These are phyloP conservation scores for Glareola pratincola DNA, from an alignment of 2,113 vertebrate genomes.

Conservation along the genomic window DNA sequence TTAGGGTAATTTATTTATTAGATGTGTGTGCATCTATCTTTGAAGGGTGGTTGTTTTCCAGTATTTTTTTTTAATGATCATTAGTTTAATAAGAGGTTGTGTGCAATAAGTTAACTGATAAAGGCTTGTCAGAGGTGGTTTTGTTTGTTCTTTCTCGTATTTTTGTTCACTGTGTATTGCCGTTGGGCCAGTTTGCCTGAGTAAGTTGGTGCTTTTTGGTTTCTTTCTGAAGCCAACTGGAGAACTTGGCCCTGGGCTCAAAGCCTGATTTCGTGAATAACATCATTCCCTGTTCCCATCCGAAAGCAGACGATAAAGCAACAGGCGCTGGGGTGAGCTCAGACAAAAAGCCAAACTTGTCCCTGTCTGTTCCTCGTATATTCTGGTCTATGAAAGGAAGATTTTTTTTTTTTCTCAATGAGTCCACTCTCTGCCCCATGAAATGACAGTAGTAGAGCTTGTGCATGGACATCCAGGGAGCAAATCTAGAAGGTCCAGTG, in stretches of 20 bases:
- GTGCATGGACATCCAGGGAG: neutral
- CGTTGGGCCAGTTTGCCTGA: neutral
- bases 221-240: neutral
- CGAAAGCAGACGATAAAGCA: neutral
- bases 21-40: neutral
- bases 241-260: neutral
- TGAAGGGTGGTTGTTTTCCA: neutral
- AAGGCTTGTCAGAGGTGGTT: neutral
- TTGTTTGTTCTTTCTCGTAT: neutral
- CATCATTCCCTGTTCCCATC: neutral
- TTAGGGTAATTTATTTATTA: neutral
- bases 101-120: neutral
- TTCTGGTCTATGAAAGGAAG: neutral
- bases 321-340: neutral
- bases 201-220: neutral
- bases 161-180: neutral
- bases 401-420: neutral
- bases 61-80: neutral
- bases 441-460: neutral
- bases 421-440: fast-evolving
- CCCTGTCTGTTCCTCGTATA: neutral
- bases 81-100: neutral
- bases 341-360: neutral
- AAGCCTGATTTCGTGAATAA: neutral
- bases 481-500: neutral